Percentiles rank a stretch among this genome's conserved stretches.
These are phyloP conservation scores for Pseudorhiza aurosa DNA, from an alignment of 30 jellyfish, hydroid and myxozoan species.

Conservation along the genomic window DNA sequence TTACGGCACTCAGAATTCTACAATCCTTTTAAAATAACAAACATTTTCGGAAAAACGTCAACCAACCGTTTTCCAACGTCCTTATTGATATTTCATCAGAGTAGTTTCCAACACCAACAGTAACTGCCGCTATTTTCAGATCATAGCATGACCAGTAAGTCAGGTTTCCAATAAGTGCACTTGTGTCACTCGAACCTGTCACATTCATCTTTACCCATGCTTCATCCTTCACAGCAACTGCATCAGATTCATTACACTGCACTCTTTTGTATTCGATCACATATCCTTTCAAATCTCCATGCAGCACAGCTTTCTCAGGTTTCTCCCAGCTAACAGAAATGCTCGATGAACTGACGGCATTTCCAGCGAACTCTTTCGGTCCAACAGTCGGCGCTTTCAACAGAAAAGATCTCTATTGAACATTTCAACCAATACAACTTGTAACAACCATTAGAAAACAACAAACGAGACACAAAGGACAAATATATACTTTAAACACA, in stretches of 20 bases:
- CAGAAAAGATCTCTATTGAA: not conserved
- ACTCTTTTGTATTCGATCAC: not conserved
- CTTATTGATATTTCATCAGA: not conserved
- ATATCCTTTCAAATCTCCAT: conserved; percentile 22
- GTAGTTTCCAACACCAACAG: conserved; percentile 18
- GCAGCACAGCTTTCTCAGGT: not conserved
- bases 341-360: conserved; percentile 6
- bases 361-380: not conserved
- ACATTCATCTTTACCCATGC: not conserved
- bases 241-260: not conserved
- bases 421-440: no score
- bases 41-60: not conserved
- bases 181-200: not conserved
- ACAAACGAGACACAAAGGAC: no score
- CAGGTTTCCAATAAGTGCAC: not conserved
- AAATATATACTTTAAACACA: no score
- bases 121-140: conserved; percentile 21
- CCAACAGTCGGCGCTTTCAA: conserved; percentile 36
- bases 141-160: conserved; percentile 47
- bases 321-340: conserved; percentile 9
- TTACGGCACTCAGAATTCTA: no score
- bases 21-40: no score
- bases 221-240: not conserved
- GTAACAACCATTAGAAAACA: no score
- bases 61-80: conserved; percentile 34